Percentiles rank a stretch among this genome's conserved stretches.
Conservation (phyloP, 2,113 vertebrate species). For the Pampusana beccarii region DNA sequence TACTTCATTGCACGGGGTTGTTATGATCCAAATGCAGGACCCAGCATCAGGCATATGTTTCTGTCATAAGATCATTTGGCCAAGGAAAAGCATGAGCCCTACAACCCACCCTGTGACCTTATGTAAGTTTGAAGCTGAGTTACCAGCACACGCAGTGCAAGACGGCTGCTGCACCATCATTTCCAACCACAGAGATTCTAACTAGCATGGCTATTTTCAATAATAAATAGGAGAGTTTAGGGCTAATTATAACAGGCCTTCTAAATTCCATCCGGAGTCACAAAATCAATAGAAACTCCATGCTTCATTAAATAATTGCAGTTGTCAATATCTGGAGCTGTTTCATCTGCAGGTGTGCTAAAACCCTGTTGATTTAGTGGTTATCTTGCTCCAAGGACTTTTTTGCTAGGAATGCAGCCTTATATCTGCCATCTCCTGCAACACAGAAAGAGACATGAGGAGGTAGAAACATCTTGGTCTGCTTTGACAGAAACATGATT, state of each 20-base stretch:
- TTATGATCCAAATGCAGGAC: too few species aligned
- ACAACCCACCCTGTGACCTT: too few species aligned
- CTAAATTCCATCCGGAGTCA: conserved; percentile 45
- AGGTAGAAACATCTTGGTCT: background rate
- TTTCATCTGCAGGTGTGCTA: background rate
- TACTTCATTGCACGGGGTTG: too few species aligned
- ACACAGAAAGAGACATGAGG: background rate
- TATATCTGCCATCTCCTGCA: background rate
- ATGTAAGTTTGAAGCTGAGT: background rate
- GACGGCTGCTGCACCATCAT: background rate
- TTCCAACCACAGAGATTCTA: background rate
- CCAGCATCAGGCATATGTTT: background rate
- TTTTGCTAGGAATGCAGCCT: background rate
- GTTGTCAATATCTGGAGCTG: background rate
- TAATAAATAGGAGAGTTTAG: conserved; percentile 26
- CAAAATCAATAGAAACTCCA: conserved; percentile 53
- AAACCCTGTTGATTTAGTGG: background rate
- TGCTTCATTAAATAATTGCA: conserved; percentile 57
- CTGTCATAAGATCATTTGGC: background rate
- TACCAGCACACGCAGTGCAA: background rate
- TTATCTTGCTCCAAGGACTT: background rate
- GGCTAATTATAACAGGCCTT: conserved; percentile 47
- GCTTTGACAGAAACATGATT: background rate
- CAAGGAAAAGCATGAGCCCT: background rate
- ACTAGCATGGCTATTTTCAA: background rate